Evolutionary conservation across 2,888 invertebrate species (phyloP).

Genomic region (Dryococelus australis): DNA sequence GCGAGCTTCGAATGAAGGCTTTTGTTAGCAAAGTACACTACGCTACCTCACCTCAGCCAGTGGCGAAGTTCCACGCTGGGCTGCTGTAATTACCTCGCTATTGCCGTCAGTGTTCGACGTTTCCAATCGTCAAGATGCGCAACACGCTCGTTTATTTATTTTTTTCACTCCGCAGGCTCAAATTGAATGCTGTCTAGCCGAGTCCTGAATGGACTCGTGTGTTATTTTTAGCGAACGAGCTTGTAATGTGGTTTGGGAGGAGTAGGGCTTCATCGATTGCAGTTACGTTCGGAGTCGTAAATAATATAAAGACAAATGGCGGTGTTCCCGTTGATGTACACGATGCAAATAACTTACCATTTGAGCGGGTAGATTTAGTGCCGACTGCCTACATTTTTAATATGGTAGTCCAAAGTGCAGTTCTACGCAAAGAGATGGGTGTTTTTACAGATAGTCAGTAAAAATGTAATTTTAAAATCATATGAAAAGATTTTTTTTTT

Average conservation of each 20-base stretch:
- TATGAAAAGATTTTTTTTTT: no score
- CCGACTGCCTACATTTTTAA: neutral
- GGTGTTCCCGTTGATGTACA: neutral
- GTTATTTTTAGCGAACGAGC: neutral
- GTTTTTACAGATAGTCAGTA: no score
- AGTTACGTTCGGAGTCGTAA: neutral
- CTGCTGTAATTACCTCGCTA: no score
- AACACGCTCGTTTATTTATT: neutral
- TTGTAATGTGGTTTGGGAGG: neutral
- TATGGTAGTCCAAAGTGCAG: no score
- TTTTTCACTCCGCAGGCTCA: neutral
- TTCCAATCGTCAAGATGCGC: no score
- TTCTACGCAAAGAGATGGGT: no score
- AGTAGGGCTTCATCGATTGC: neutral
- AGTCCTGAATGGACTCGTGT: neutral
- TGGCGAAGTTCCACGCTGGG: neutral
- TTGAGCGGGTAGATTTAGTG: neutral
- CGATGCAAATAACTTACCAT: conserved; percentile 9
- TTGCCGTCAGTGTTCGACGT: no score
- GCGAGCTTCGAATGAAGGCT: neutral
- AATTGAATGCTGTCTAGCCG: neutral
- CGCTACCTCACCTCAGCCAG: neutral
- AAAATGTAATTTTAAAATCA: no score
- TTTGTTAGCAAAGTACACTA: neutral
- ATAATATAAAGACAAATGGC: neutral